phyloP scores from a whole-genome alignment of 1,140 invertebrate species.

The Pseudomyrmex concolor region DNA sequence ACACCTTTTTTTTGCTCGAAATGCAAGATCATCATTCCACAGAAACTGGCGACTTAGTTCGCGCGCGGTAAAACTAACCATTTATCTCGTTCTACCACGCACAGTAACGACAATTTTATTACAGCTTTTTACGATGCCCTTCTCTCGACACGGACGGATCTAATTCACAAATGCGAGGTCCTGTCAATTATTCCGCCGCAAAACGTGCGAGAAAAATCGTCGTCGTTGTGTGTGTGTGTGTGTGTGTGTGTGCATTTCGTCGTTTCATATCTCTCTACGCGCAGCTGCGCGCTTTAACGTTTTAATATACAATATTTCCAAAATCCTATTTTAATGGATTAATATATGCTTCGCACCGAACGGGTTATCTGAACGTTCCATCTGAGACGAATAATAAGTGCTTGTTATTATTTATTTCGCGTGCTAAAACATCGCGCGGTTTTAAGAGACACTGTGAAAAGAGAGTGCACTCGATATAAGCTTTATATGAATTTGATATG shows the following conservation, averaged over 20 bases:
- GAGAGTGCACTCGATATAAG: slow-evolving; percentile 4
- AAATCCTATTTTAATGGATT: background rate
- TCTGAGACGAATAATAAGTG: too few species aligned
- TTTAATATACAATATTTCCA: slow-evolving; percentile 11
- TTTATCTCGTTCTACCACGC: slow-evolving; percentile 27
- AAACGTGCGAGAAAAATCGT: slow-evolving; percentile 18
- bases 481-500: background rate
- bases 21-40: slow-evolving; percentile 12
- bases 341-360: too few species aligned
- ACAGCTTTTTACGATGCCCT: slow-evolving; percentile 55
- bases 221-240: too few species aligned
- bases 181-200: slow-evolving; percentile 30
- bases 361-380: too few species aligned
- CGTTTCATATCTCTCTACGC: background rate
- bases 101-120: slow-evolving; percentile 61
- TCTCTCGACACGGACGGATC: slow-evolving; percentile 34
- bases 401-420: background rate
- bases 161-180: slow-evolving; percentile 29
- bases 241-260: background rate
- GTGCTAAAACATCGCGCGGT: background rate
- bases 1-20: slow-evolving; percentile 1
- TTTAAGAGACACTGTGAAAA: background rate
- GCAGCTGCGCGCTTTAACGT: background rate
- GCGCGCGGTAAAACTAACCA: slow-evolving; percentile 18
- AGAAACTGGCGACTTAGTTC: slow-evolving; percentile 18